Percentiles rank a stretch among this genome's conserved stretches.
These are phyloP conservation scores for Chrysoperla carnea DNA, from an alignment of 1,140 invertebrate species.

Conservation along the genomic window DNA sequence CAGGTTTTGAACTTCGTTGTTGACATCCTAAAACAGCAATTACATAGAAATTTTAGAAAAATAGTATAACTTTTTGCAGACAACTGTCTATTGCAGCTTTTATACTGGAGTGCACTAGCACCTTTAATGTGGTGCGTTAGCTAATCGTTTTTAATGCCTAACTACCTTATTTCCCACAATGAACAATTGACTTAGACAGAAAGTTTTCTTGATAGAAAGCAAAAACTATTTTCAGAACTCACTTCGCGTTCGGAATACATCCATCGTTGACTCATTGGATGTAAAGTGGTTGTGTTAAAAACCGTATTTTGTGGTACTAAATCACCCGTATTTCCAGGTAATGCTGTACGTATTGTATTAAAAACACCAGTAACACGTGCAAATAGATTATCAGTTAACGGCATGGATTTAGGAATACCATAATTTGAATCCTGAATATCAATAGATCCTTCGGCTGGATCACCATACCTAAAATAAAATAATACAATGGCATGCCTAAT, in stretches of 20 bases:
- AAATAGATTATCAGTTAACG: conserved; percentile 13
- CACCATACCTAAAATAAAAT: background rate
- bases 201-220: background rate
- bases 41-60: background rate
- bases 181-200: too few relatives aligned
- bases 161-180: too few relatives aligned
- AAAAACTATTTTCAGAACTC: background rate
- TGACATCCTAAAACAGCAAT: background rate
- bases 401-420: conserved; percentile 16
- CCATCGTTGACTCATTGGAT: conserved; percentile 4
- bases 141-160: too few relatives aligned
- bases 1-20: conserved; percentile 9
- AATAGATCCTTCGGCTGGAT: conserved; percentile 1
- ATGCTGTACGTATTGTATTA: conserved; percentile 20
- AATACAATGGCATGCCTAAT: background rate
- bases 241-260: conserved; percentile 2
- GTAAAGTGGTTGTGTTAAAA: conserved; percentile 2
- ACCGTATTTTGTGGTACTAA: background rate
- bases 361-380: conserved; percentile 20
- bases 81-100: too few relatives aligned
- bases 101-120: too few relatives aligned
- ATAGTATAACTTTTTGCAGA: too few relatives aligned
- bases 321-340: conserved; percentile 14
- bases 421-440: conserved; percentile 12
- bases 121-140: too few relatives aligned